These are phyloP conservation scores for Pterocles orientalis DNA, from an alignment of 2,113 vertebrate genomes.

Conservation along the genomic window DNA sequence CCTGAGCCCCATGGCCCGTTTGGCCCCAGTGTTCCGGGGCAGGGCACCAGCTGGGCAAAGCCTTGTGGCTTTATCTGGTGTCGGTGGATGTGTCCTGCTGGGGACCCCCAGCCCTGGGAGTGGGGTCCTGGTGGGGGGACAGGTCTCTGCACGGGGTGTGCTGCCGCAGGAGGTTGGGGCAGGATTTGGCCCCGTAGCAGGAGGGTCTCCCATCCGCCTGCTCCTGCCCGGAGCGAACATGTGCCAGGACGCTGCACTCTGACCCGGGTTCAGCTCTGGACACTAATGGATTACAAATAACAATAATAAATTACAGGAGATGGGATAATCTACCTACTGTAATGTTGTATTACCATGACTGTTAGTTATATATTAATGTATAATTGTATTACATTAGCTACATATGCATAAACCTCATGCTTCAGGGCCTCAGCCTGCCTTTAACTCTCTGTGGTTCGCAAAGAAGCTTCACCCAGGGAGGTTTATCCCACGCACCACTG, in stretches of 20 bases:
- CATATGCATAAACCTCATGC: slow-evolving; percentile 60
- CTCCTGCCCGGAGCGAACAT: background rate
- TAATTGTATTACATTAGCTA: slow-evolving; percentile 61
- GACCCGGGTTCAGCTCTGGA: slow-evolving; percentile 54
- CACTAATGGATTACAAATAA: slow-evolving; percentile 67
- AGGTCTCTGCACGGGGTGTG: background rate
- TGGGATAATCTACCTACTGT: slow-evolving; percentile 69
- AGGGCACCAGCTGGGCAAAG: fast-evolving
- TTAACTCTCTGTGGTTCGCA: slow-evolving; percentile 54
- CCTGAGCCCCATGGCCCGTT: fast-evolving
- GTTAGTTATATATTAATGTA: slow-evolving; percentile 69
- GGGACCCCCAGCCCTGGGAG: background rate
- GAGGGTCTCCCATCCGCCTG: background rate
- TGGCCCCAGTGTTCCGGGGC: background rate
- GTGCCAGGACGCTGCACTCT: slow-evolving; percentile 42
- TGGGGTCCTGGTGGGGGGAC: fast-evolving
- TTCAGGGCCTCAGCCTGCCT: slow-evolving; percentile 2
- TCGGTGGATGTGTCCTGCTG: background rate
- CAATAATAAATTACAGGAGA: slow-evolving; percentile 69
- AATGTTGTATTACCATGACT: slow-evolving; percentile 63
- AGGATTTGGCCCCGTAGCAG: background rate
- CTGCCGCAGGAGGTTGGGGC: background rate
- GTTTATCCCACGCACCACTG: fast-evolving
- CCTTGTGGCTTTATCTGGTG: background rate
- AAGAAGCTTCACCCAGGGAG: background rate